A percentile compares a stretch with the other conserved stretches of the same genome.
Evolutionary conservation across 2,797 vertebrate species (phyloP).

Genomic region (Ctenochaetus hawaiiensis): DNA sequence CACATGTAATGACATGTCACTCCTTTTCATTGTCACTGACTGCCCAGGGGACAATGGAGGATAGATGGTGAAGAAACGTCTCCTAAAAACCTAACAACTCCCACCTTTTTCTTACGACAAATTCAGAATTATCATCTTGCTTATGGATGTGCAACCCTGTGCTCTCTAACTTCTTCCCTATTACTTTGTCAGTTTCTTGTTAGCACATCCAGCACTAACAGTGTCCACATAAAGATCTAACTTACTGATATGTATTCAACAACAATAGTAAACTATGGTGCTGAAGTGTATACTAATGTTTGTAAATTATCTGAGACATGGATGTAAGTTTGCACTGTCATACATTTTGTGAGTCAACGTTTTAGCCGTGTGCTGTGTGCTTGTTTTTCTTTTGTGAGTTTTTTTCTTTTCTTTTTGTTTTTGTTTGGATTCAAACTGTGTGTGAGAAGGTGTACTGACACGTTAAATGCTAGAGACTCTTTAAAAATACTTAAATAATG

Average conservation of each 20-base stretch:
- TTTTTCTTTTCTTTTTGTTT: constrained; percentile 34
- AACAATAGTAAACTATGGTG: constrained; percentile 88
- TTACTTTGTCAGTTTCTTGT: constrained; percentile 29
- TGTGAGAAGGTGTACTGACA: constrained; percentile 75
- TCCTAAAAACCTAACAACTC: constrained; percentile 23
- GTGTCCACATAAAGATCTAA: constrained; percentile 73
- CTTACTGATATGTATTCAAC: constrained; percentile 84
- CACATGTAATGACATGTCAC: constrained; percentile 28
- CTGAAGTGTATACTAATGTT: constrained; percentile 88
- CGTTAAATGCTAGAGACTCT: constrained; percentile 69
- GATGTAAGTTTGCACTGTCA: constrained; percentile 85
- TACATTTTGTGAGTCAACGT: constrained; percentile 82
- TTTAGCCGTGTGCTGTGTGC: constrained; percentile 80
- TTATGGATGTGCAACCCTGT: constrained; percentile 34
- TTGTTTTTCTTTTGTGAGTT: constrained; percentile 68
- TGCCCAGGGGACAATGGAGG: constrained; percentile 24
- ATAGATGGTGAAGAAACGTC: background rate
- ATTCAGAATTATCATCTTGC: constrained; percentile 35
- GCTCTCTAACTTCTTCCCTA: constrained; percentile 17
- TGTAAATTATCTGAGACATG: constrained; percentile 87
- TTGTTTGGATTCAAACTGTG: constrained; percentile 64
- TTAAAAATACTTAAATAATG: constrained; percentile 44
- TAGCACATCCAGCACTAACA: constrained; percentile 70
- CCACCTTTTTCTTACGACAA: constrained; percentile 18
- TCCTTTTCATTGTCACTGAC: constrained; percentile 24